A percentile compares a stretch with the other conserved stretches of the same genome.
Evolutionary conservation across 2,113 vertebrate genomes (phyloP).

Genomic region (Mola mola): DNA sequence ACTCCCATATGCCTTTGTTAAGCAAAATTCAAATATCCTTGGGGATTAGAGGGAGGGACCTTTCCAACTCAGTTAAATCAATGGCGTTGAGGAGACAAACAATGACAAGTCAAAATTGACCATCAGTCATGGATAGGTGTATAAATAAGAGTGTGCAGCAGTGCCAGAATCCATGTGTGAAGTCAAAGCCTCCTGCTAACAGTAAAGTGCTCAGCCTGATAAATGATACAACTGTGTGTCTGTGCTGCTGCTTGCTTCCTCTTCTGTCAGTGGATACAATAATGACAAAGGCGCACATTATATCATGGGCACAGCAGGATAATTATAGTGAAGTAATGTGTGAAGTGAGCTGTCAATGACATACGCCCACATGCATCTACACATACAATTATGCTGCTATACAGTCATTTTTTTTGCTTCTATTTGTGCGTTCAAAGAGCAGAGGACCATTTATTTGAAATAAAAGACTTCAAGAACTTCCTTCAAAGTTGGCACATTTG

Average conservation of each 20-base stretch:
- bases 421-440: neutral
- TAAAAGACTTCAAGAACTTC: neutral
- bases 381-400: too few species aligned
- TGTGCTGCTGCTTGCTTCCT: too few species aligned
- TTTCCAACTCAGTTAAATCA: constrained; percentile 70
- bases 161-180: too few species aligned
- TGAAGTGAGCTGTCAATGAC: neutral
- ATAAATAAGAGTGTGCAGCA: constrained; percentile 20
- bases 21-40: constrained; percentile 48
- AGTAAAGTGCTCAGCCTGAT: too few species aligned
- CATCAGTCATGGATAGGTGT: constrained; percentile 25
- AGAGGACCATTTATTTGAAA: neutral
- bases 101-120: constrained; percentile 59
- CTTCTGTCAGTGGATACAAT: neutral
- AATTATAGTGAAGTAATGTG: neutral
- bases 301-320: neutral
- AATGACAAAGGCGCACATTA: too few species aligned
- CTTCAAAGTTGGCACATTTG: neutral
- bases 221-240: constrained; percentile 1
- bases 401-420: neutral
- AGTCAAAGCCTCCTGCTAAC: too few species aligned
- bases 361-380: too few species aligned
- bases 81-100: constrained; percentile 54
- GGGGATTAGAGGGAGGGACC: constrained; percentile 45
- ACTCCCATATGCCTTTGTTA: constrained; percentile 7